These are phyloP conservation scores for Troides aeacus DNA, from an alignment of 2,888 invertebrate species.

Conservation along the genomic window DNA sequence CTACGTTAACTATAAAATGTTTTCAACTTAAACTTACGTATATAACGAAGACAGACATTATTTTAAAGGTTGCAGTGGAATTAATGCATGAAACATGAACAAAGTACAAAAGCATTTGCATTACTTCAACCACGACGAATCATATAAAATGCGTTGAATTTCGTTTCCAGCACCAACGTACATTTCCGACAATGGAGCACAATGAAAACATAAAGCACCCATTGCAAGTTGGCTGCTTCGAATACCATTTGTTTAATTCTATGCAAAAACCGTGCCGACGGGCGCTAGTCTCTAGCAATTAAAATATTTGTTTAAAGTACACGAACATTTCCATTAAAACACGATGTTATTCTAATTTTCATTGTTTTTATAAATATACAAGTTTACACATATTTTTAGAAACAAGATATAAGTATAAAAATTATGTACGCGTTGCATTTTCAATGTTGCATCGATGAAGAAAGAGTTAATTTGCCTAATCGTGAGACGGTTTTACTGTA, in stretches of 20 bases:
- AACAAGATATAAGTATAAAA: no score
- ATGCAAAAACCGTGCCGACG: neutral
- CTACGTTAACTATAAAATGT: no score
- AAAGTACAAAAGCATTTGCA: neutral
- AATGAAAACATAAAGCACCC: conserved; percentile 3
- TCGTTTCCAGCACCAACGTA: neutral
- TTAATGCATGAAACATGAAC: neutral
- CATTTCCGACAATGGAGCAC: conserved; percentile 1
- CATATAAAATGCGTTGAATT: neutral
- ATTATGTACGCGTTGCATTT: no score
- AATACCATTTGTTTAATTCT: conserved; percentile 1
- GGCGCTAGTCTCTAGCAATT: neutral
- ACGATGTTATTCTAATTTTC: no score
- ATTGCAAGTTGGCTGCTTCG: conserved; percentile 16
- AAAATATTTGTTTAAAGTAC: neutral
- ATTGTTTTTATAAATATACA: no score
- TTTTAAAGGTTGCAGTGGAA: neutral
- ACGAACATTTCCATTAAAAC: no score
- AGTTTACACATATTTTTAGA: no score
- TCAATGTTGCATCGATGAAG: no score
- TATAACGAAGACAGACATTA: no score
- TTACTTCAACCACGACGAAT: neutral
- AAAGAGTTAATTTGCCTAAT: no score
- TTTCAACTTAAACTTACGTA: no score
- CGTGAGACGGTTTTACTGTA: no score